These are phyloP conservation scores for Buceros bicornis DNA, from an alignment of 2,797 vertebrate species.

Conservation along the genomic window DNA sequence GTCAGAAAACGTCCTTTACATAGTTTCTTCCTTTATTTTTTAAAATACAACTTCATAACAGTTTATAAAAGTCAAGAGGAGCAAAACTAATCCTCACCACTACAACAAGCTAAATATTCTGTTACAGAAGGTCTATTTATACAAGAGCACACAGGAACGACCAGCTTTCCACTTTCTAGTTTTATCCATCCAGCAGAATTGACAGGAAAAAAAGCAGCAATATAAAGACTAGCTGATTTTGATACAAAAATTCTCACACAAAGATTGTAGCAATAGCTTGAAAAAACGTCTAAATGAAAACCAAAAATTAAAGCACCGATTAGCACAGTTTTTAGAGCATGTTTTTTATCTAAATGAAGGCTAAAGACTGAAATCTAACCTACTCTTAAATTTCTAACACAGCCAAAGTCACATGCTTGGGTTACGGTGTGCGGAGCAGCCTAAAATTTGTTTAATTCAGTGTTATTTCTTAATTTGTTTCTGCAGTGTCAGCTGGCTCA, in stretches of 20 bases:
- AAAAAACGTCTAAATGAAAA: neutral
- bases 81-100: neutral
- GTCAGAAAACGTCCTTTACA: neutral
- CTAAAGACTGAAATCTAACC: neutral
- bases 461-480: constrained; percentile 26
- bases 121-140: neutral
- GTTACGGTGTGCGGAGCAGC: neutral
- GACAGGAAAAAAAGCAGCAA: neutral
- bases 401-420: neutral
- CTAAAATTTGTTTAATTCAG: neutral
- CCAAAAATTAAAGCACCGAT: neutral
- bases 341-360: constrained; percentile 11
- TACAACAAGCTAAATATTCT: neutral
- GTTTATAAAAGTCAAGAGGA: neutral
- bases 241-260: neutral
- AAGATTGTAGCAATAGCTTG: neutral
- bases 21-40: neutral
- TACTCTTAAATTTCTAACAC: neutral
- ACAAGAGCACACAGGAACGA: neutral
- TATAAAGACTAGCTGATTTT: neutral
- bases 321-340: neutral
- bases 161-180: neutral
- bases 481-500: neutral
- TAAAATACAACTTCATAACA: fast-evolving
- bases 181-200: neutral